Percentiles rank a stretch among this genome's conserved stretches.
phyloP scores from a whole-genome alignment of 2,113 vertebrate genomes.

The Melanostigma gelatinosum region DNA sequence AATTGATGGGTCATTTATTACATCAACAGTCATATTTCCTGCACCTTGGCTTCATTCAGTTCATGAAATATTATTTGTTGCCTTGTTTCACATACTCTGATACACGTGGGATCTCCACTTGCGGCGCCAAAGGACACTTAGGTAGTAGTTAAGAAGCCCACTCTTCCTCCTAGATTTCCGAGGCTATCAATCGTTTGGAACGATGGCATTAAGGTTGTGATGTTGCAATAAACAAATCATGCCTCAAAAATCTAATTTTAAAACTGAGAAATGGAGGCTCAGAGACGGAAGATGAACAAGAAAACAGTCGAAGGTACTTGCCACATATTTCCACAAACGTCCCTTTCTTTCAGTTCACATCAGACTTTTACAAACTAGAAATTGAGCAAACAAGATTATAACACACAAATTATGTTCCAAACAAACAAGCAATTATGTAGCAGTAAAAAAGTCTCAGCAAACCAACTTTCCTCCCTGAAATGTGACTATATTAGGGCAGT shows the following conservation, averaged over 20 bases:
- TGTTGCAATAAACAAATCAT: background rate
- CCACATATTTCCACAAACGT: background rate
- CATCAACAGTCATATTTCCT: background rate
- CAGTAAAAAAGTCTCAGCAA: background rate
- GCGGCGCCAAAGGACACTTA: background rate
- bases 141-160: background rate
- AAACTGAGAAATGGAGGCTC: background rate
- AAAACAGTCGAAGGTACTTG: background rate
- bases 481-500: slow-evolving; percentile 24
- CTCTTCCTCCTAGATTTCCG: background rate
- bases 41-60: background rate
- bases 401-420: background rate
- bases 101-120: background rate
- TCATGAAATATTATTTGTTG: background rate
- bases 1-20: background rate
- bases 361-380: background rate
- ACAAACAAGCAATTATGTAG: background rate
- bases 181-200: background rate
- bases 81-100: background rate
- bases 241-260: background rate
- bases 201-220: no score
- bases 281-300: background rate
- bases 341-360: background rate
- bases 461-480: background rate
- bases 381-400: background rate